Conservation (phyloP, 2,888 invertebrate species). For the Ormyrus pomaceus region DNA sequence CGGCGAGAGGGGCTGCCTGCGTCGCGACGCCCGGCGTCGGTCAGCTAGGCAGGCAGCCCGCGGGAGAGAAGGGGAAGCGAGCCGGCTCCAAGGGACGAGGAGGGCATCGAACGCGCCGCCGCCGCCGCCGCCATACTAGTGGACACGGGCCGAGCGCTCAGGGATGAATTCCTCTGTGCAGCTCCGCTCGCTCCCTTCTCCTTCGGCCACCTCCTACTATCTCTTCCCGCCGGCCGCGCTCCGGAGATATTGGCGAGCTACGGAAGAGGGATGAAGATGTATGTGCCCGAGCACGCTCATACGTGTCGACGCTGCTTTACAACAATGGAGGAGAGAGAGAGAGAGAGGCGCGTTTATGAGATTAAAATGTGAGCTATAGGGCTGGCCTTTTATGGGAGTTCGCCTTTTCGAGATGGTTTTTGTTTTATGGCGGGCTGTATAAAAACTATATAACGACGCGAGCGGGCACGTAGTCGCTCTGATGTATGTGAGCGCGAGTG, state of each 20-base stretch:
- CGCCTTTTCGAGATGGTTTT: slow-evolving; percentile 26
- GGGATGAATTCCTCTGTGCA: slow-evolving; percentile 70
- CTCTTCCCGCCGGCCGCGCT: slow-evolving; percentile 29
- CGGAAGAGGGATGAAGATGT: slow-evolving; percentile 3
- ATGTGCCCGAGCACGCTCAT: slow-evolving; percentile 25
- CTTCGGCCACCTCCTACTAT: slow-evolving; percentile 47
- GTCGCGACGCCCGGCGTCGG: slow-evolving; percentile 72
- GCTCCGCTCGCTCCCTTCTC: slow-evolving; percentile 57
- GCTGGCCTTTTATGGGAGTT: slow-evolving; percentile 21
- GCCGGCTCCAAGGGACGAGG: slow-evolving; percentile 26
- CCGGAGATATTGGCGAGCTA: neutral
- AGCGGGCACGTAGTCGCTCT: neutral
- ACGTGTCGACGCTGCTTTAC: slow-evolving; percentile 61
- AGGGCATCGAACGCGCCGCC: slow-evolving; percentile 69
- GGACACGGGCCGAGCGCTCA: slow-evolving; percentile 67
- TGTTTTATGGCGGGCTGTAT: slow-evolving; percentile 27
- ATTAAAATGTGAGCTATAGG: slow-evolving; percentile 44
- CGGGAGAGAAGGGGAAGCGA: slow-evolving; percentile 8
- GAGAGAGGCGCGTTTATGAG: slow-evolving; percentile 34
- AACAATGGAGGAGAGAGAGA: slow-evolving; percentile 57
- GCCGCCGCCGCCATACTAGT: slow-evolving; percentile 72
- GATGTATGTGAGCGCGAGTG: neutral
- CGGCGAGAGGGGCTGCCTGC: slow-evolving; percentile 66
- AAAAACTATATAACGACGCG: slow-evolving; percentile 40
- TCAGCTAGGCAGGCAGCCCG: slow-evolving; percentile 64